Evolutionary conservation across 2,113 vertebrate genomes (phyloP), one percentile per base, ranked within the genome.

Genomic region (Bufo bufo): DNA sequence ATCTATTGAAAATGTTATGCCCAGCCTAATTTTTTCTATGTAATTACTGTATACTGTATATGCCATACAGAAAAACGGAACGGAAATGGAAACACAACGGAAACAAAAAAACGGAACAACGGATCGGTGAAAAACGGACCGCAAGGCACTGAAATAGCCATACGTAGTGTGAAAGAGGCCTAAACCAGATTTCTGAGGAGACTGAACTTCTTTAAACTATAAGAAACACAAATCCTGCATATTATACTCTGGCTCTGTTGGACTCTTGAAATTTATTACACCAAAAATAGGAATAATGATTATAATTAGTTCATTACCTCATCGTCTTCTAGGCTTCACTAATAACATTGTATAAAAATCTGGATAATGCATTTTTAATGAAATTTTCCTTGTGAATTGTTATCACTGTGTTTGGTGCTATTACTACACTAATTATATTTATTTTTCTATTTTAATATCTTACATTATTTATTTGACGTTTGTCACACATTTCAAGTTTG

Each of bases 391-490:
- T 56, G 13, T 86, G 74, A 77, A 78, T 77, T 86, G 50, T 77
- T 78, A 74, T 63, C 11, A 65, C 52, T 69, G 75, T 65, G 23
- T 71, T 78, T 7, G 20, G 4, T 75, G 47, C 56, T 75, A 11
- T 75, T 75, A 50, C 72, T 50, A 20, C 45, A 13, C 72, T 65
- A 78, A 86, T 86, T 86, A 12, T 75, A 86, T 86, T 78, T 86
- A 52, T 79, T 86, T 79, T 78, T 50, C 58, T 78, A 78, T 78
- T 78, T 79, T 86, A 79, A 78, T 65, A 65, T 63, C 66, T 43
- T 52, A 49, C n/a, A 79, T 86, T 50, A 52, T 65, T 78, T 61
- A 23, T n/a, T 66, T 77, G 74, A 77, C 33, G n/a, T 79, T 86
- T 86, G 85, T 47, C 85, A 23, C 58, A 79, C 59, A 43, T 20